These are phyloP conservation scores for Chamaedrilus cognettii DNA, from an alignment of 2,888 invertebrate genomes.

Conservation along the genomic window DNA sequence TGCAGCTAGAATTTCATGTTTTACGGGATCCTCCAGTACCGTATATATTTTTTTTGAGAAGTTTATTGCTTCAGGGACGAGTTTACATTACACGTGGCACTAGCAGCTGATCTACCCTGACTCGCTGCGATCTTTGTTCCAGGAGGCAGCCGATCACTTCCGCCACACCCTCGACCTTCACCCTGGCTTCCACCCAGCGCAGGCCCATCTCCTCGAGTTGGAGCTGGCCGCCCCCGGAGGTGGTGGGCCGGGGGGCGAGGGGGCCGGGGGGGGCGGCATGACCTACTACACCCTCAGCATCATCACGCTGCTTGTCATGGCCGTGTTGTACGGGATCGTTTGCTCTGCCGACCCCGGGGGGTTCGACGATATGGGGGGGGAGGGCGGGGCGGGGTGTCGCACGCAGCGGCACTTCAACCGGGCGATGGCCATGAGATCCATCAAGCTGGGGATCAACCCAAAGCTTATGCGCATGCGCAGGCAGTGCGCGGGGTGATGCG, in stretches of 20 bases:
- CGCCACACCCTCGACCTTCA: conserved; percentile 80
- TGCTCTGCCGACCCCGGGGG: conserved; percentile 71
- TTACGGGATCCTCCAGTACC: too few relatives aligned
- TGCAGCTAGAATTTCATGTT: too few relatives aligned
- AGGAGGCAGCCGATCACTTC: conserved; percentile 82
- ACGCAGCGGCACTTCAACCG: conserved; percentile 84
- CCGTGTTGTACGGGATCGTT: conserved; percentile 78
- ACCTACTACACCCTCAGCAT: conserved; percentile 85
- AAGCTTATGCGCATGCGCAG: conserved; percentile 42
- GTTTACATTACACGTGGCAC: too few relatives aligned
- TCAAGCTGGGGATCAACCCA: conserved; percentile 63
- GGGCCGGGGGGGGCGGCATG: conserved; percentile 75
- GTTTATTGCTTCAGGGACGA: too few relatives aligned
- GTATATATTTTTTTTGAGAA: too few relatives aligned
- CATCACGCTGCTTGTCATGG: conserved; percentile 78
- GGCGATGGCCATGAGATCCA: conserved; percentile 85
- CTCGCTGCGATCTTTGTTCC: too few relatives aligned
- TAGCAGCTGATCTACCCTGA: too few relatives aligned
- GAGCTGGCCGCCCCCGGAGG: conserved; percentile 72
- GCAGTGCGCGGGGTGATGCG: conserved; percentile 26
- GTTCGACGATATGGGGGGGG: conserved; percentile 50
- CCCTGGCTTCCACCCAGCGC: conserved; percentile 82
- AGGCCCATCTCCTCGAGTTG: conserved; percentile 78
- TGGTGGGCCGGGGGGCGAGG: conserved; percentile 79
- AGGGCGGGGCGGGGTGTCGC: conserved; percentile 60